Evolutionary conservation across 2,888 invertebrate genomes (phyloP).

Genomic region (Clostera curtula): DNA sequence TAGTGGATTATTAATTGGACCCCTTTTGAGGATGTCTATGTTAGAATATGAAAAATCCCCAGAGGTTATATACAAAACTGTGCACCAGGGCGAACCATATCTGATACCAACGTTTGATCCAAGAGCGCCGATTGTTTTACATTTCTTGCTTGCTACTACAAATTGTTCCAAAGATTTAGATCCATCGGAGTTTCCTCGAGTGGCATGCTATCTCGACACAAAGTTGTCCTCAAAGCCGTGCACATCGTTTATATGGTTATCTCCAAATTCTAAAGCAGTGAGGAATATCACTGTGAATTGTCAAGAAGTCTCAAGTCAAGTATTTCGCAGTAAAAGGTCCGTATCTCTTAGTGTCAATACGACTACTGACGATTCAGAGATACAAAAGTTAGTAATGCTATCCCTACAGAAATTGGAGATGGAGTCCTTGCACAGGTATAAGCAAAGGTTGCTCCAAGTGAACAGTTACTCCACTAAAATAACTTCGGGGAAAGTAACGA

Average conservation of each 20-base stretch:
- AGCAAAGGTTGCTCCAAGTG: constrained; percentile 47
- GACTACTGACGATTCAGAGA: constrained; percentile 33
- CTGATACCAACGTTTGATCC: constrained; percentile 43
- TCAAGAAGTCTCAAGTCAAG: constrained; percentile 9
- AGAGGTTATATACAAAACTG: constrained; percentile 33
- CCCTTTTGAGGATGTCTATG: constrained; percentile 37
- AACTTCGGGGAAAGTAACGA: constrained; percentile 46
- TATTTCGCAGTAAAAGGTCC: constrained; percentile 31
- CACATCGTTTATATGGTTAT: constrained; percentile 37
- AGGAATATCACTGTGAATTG: constrained; percentile 31
- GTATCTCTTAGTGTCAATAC: constrained; percentile 25
- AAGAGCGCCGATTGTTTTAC: constrained; percentile 34
- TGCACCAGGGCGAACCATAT: constrained; percentile 44
- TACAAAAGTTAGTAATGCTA: constrained; percentile 41
- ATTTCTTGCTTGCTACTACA: constrained; percentile 36
- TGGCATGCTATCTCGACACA: constrained; percentile 33
- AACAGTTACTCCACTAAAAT: constrained; percentile 49
- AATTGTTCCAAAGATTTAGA: constrained; percentile 47
- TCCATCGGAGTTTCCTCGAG: constrained; percentile 18
- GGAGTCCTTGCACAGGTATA: constrained; percentile 45
- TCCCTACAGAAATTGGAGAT: constrained; percentile 53
- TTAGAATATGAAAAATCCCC: constrained; percentile 33
- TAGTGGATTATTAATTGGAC: constrained; percentile 37
- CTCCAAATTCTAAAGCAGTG: constrained; percentile 34
- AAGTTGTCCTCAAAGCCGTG: constrained; percentile 33